Base-by-base conservation (phyloP, 1,140 invertebrate genomes). In the Sarcophaga bullata region DNA sequence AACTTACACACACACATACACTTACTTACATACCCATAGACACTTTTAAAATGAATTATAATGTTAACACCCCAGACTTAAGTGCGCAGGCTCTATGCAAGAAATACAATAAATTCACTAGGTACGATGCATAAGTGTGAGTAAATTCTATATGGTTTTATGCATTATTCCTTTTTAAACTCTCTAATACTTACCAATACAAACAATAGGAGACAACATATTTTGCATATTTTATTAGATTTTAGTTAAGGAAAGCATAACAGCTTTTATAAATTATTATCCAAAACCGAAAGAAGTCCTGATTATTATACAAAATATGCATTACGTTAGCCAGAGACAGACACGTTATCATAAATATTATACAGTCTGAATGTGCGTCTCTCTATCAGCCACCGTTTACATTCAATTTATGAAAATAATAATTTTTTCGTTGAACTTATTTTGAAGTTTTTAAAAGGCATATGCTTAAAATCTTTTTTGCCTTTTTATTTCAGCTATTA, bases 61-160 rank as follows among this genome's bases (percentile, higher is more conserved):
- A 68, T 68, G 75, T 78, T 50, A 78, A 50, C 75, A 78, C 75
- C 75, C 75, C 48, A 78, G 75, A 78, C 75, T 47, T 52, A 78
- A 78, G 37, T 78, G 75, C 75, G 75, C 75, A 78, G 75, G 52
- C 75, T 78, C 75, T 19, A 78, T 78, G 50, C 17, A 78, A 25
- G 9, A 78, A 76, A 49, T 72, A 25, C 37, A 72, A 72, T 19
- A 72, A 72, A 72, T 10, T 9, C 17, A 19, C 25, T 37, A 37
- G 25, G 25, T 37, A 62, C 1, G 17, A 19, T 68, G 62, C 10
- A 19, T 68, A 25, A 9, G 13, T n/a, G 13, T 58, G 4, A 37
- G 54, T 58, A n/a, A n/a, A 58, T 76, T 76, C 13, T 76, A 58
- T 78, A 48, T 78, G 48, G 75, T 78, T 78, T 50, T 50, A n/a